Base-by-base conservation (phyloP, 2,113 vertebrate genomes). In the Dicerorhinus sumatrensis region DNA sequence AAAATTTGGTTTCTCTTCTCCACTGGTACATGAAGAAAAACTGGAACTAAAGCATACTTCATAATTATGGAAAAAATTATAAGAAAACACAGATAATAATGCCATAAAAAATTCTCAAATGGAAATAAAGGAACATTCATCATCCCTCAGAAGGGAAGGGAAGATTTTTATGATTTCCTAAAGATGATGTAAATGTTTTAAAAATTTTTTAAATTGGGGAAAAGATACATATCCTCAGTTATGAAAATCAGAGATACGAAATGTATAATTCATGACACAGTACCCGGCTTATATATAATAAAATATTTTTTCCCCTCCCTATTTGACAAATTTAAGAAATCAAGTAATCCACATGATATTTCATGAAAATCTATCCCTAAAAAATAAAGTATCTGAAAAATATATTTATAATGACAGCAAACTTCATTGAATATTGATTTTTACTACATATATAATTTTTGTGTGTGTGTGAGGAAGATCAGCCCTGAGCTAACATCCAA, bases 1-100 rank as follows among this genome's bases (percentile, higher is more conserved):
- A 94, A 95, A 93, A 96, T 85, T 69, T 93, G 48, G 33, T 70
- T 91, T 75, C 39, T 90, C 67, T 96, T 86, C 33, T 94, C 82
- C 51, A 89, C 42, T 84, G 33, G 39, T 46, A 56, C 20, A 72
- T 67, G 12, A 90, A 63, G 2, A 48, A 81, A 81, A 76, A 16
- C 3, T 48, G 1, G 8, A 96, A 91, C 11, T 75, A 81, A 69
- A 85, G 11, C 17, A 46, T 27, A 65, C n/a, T 96, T 83, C 54
- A 86, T 33, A 85, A 4, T 88, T 91, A 91, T 29, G 25, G 8
- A n/a, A 89, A 86, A 84, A 86, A 29, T 62, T 62, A 27, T 36
- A 90, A 51, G 73, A 81, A 91, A 83, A 93, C 58, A 75, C 4
- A 72, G 42, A 23, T 60, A 85, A 54, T 36, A 89, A 86, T 60